These are phyloP conservation scores for Acipenser transmontanus DNA, from an alignment of 2,797 vertebrate species.

Conservation along the genomic window DNA sequence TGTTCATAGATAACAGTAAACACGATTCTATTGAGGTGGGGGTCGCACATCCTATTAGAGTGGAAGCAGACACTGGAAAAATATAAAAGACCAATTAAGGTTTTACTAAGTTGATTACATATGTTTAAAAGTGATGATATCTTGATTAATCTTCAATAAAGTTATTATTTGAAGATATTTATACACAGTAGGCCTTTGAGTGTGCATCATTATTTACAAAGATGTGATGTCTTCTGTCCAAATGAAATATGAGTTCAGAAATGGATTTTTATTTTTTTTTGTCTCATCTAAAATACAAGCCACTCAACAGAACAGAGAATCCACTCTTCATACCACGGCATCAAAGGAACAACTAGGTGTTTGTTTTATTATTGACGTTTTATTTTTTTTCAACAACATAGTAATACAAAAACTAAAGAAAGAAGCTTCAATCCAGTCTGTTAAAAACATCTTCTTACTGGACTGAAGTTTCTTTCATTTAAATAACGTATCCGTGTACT, in stretches of 20 bases:
- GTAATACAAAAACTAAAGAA: too few relatives aligned
- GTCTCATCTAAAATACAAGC: too few relatives aligned
- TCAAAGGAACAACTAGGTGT: too few relatives aligned
- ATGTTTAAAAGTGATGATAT: conserved; percentile 56
- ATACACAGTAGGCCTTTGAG: conserved; percentile 22
- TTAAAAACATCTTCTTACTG: too few relatives aligned
- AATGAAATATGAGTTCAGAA: neutral
- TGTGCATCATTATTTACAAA: conserved; percentile 18
- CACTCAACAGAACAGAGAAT: too few relatives aligned
- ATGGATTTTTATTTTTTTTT: neutral
- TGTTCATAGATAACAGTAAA: conserved; percentile 31
- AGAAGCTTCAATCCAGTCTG: too few relatives aligned
- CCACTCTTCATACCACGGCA: too few relatives aligned
- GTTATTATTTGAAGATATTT: conserved; percentile 53
- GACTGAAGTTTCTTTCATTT: too few relatives aligned
- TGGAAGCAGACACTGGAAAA: conserved; percentile 11
- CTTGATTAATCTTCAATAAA: conserved; percentile 56
- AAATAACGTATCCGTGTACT: too few relatives aligned
- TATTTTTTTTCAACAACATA: too few relatives aligned
- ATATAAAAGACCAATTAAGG: conserved; percentile 8
- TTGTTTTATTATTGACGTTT: too few relatives aligned
- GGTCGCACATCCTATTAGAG: conserved; percentile 1
- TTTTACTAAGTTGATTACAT: conserved; percentile 34
- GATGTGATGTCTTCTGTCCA: neutral
- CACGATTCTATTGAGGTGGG: conserved; percentile 10